Evolutionary conservation across 2,113 vertebrate species (phyloP).

Genomic region (Chunga burmeisteri): DNA sequence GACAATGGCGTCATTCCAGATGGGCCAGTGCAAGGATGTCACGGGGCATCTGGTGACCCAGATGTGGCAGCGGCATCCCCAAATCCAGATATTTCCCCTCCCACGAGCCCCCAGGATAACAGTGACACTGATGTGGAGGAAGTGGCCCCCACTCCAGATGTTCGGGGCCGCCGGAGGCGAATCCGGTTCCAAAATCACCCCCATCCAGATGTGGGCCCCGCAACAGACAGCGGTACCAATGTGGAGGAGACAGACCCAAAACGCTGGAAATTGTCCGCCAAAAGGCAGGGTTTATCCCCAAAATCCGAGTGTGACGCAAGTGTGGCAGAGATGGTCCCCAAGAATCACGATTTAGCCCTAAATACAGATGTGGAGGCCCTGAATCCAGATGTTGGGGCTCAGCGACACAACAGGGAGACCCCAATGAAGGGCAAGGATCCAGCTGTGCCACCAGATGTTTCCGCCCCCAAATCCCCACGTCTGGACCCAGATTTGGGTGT

Average conservation of each 20-base stretch:
- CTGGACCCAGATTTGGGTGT: rapidly evolving
- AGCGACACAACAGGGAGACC: rapidly evolving
- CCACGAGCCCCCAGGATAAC: rapidly evolving
- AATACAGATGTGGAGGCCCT: neutral
- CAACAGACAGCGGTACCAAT: rapidly evolving
- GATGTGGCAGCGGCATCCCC: rapidly evolving
- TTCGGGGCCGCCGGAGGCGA: neutral
- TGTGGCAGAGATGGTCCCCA: neutral
- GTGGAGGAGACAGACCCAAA: neutral
- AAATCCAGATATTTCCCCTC: neutral
- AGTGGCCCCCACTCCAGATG: neutral
- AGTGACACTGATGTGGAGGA: neutral
- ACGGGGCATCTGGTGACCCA: rapidly evolving
- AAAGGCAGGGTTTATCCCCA: no score
- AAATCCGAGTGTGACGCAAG: no score
- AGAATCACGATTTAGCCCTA: rapidly evolving
- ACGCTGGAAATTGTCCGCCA: rapidly evolving
- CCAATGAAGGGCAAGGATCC: rapidly evolving
- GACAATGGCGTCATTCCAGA: neutral
- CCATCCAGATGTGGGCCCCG: neutral
- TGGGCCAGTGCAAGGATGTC: neutral
- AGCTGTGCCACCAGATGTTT: neutral
- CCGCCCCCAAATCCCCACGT: neutral
- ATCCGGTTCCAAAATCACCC: neutral
- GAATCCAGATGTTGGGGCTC: neutral